Base-by-base conservation (phyloP, 2,888 invertebrate species). In the Suillia variegata region DNA sequence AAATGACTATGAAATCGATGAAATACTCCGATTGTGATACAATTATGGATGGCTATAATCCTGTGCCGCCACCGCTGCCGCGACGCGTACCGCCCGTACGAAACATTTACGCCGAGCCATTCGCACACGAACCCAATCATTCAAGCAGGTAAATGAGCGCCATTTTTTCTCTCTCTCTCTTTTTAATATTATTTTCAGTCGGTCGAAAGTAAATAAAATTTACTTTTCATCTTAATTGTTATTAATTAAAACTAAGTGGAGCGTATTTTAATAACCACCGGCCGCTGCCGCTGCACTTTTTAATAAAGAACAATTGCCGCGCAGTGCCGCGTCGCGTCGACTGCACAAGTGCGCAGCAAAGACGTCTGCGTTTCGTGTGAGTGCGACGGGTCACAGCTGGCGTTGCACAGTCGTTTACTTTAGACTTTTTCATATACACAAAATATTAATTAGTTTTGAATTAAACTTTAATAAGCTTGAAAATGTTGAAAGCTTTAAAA, bases 1-100 rank as follows among this genome's bases (percentile, higher is more conserved):
- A 73, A 71, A 82, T 82, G 82, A 82, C 82, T 75, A 82, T 82
- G 82, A 82, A 82, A 80, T 82, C 82, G 73, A 82, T 82, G 70
- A 82, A 82, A 77, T 82, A 82, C 74, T 80, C 82, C 70, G 82
- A 82, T 80, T 82, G 82, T 81, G 82, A 82, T 79, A 82, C 82
- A 68, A 82, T 82, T 74, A 82, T 82, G 82, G 82, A 82, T 75
- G 81, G 82, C 68, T 82, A 82, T 74, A 82, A 82, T 78, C 82
- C 82, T 55, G 82, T 82, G 67, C 82, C 82, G 65, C 82, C 82
- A 20, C 82, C 82, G 55, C 70, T 82, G 64, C 82, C 82, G 63
- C 75, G 82, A 31, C 77, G 82, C 56, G 81, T 82, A 67, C 82
- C 82, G 58, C 82, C 82, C 54, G 78, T 79, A 60, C 77, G 82